A percentile compares a stretch with the other conserved stretches of the same genome.
These are phyloP conservation scores for Myotis planiceps DNA, from an alignment of 2,797 vertebrate species.

Conservation along the genomic window DNA sequence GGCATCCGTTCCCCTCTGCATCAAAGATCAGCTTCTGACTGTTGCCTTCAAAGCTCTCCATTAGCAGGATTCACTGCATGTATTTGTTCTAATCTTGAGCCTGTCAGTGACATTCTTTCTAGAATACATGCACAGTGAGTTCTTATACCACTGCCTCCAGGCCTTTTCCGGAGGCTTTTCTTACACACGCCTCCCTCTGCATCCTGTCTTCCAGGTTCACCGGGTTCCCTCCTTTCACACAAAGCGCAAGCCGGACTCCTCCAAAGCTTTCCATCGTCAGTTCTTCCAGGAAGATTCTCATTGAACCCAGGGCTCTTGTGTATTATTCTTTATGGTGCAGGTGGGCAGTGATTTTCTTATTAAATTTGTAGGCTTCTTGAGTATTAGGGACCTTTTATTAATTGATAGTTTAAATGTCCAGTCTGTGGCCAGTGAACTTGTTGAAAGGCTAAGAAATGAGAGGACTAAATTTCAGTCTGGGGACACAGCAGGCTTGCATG, in stretches of 20 bases:
- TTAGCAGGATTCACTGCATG: background rate
- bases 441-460: background rate
- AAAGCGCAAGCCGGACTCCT: background rate
- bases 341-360: background rate
- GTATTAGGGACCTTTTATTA: background rate
- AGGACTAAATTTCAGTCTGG: background rate
- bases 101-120: background rate
- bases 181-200: too few species aligned
- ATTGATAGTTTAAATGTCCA: background rate
- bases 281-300: background rate
- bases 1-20: background rate
- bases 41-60: slow-evolving; percentile 27
- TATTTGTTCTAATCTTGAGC: background rate
- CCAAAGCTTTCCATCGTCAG: background rate
- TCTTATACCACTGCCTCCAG: background rate
- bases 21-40: slow-evolving; percentile 11
- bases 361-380: background rate
- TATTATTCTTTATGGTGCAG: background rate
- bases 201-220: background rate
- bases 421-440: background rate
- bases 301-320: background rate
- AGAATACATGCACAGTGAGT: background rate
- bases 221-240: background rate
- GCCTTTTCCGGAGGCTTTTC: background rate
- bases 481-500: background rate